Base-by-base conservation (phyloP, 2,888 invertebrate species). In the Callyntrura sp. region DNA sequence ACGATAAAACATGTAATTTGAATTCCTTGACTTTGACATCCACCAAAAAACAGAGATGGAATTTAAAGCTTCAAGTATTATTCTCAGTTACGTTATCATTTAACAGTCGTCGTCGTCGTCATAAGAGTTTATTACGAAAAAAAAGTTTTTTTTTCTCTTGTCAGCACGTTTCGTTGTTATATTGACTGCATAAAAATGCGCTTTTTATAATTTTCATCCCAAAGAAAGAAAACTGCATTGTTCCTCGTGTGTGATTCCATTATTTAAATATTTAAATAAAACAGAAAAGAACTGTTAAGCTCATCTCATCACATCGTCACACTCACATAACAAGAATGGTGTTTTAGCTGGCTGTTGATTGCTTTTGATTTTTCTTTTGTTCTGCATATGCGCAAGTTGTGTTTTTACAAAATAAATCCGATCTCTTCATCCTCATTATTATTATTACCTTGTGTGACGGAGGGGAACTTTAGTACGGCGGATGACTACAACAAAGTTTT, bases 11-110 rank as follows among this genome's bases (percentile, higher is more conserved):
- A 65, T 86, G 55, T 79, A 86, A 87, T 90, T 87, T 90, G 65
- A 51, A 87, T 87, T 90, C 90, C 90, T 90, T 90, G 90, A 90
- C 90, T 90, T 90, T 90, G 90, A 90, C 90, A 90, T 90, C 90
- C 45, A 90, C 87, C 65, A 87, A 79, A 85, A 73, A 28, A 35
- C 48, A 51, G 45, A 81, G 45, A 81, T 57, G 23, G 62, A 43
- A 81, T 23, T 81, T 60, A 14, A n/a, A 35, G 60, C 35, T 79
- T 55, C 14, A 8, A 28, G 62, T 43, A 11, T 43, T 43, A 12
- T 65, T n/a, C 62, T 12, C 62, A 14, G 12, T 65, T 65, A 65
- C 28, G 14, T 28, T 28, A 28, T 65, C 62, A 65, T 65, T 17
- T 65, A 28, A 25, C n/a, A 51, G 51, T 14, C 11, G 6, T 35